A percentile compares a stretch with the other conserved stretches of the same genome.
Conservation (phyloP, 2,797 vertebrate genomes). For the Ibycter americanus region DNA sequence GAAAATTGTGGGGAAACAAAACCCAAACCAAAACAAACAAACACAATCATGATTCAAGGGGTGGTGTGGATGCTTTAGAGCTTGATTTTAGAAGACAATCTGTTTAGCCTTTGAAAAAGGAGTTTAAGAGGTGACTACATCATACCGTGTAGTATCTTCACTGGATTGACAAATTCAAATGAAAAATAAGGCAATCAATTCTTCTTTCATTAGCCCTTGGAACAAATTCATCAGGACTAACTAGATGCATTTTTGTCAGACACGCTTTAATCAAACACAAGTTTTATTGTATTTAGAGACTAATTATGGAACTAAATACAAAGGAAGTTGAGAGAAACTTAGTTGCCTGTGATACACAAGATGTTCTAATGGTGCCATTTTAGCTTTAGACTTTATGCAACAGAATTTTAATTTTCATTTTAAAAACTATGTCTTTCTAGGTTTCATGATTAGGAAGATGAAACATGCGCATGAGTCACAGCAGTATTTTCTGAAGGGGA, state of each 20-base stretch:
- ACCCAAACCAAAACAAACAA: fast-evolving
- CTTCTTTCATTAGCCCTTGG: background rate
- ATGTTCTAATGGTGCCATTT: background rate
- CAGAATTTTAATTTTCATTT: background rate
- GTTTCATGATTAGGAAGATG: background rate
- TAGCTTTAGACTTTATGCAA: background rate
- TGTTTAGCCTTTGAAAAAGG: background rate
- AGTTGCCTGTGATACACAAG: background rate
- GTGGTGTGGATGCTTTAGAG: background rate
- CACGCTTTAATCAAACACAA: background rate
- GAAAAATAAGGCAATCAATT: background rate
- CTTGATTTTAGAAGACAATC: background rate
- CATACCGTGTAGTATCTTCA: background rate
- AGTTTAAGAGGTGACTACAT: background rate
- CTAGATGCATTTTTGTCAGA: background rate
- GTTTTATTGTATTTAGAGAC: background rate
- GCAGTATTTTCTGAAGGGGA: background rate
- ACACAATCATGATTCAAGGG: background rate
- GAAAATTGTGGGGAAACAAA: background rate
- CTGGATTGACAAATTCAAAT: background rate
- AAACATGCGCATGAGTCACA: background rate
- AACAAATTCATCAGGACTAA: background rate
- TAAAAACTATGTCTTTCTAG: background rate
- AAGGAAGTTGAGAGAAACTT: background rate
- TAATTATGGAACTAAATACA: background rate